These are phyloP conservation scores for Myiagra hebetior DNA, from an alignment of 2,113 vertebrate species.

Conservation along the genomic window DNA sequence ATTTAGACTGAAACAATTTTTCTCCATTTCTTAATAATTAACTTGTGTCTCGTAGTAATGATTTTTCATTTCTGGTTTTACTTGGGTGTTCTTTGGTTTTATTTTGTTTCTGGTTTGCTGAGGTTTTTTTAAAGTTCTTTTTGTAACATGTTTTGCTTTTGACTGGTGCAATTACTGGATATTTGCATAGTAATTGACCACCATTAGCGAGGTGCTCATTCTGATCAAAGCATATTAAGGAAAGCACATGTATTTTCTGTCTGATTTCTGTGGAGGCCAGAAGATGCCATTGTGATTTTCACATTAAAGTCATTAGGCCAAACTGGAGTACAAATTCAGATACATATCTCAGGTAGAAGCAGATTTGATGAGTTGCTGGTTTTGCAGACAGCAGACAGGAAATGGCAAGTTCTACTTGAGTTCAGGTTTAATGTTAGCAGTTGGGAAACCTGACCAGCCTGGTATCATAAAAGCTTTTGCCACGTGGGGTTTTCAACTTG, in stretches of 20 bases:
- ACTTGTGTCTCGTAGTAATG: background rate
- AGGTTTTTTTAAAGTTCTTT: background rate
- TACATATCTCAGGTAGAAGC: background rate
- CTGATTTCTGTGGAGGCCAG: background rate
- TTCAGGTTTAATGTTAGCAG: background rate
- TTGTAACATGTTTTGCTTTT: constrained; percentile 28
- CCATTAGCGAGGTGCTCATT: background rate
- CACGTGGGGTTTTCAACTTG: rapidly evolving
- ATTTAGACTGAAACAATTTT: background rate
- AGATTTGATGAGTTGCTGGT: background rate
- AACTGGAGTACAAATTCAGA: background rate
- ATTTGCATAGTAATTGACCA: constrained; percentile 53
- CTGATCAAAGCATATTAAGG: background rate
- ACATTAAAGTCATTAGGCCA: background rate
- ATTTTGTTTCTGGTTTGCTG: background rate
- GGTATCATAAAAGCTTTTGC: background rate
- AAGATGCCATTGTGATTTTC: background rate
- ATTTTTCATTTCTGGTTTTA: background rate
- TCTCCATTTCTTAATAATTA: constrained; percentile 10
- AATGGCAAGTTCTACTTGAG: background rate
- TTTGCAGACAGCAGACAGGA: background rate
- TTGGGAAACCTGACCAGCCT: background rate
- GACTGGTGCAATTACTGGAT: constrained; percentile 13
- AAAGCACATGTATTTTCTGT: background rate
- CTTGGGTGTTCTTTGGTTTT: background rate